Percentiles rank a stretch among this genome's conserved stretches.
These are phyloP conservation scores for Pteronura brasiliensis DNA, from an alignment of 2,113 vertebrate genomes.

Conservation along the genomic window DNA sequence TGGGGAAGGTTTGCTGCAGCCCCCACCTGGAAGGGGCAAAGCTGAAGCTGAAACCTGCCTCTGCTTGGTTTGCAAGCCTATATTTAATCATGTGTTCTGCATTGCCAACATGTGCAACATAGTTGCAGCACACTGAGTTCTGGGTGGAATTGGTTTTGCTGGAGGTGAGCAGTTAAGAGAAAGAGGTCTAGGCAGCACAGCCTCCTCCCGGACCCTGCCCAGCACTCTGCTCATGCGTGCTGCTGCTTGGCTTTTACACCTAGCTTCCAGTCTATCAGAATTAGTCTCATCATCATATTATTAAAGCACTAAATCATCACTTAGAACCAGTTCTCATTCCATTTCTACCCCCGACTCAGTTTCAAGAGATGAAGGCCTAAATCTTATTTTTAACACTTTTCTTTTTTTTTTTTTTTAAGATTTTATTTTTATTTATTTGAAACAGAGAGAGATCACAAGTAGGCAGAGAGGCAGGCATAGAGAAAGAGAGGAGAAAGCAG, in stretches of 20 bases:
- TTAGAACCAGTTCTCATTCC: not conserved
- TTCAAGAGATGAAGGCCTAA: not conserved
- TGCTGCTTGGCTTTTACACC: not conserved
- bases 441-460: too few relatives aligned
- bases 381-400: conserved; percentile 33
- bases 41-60: not conserved
- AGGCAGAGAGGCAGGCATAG: too few relatives aligned
- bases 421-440: too few relatives aligned
- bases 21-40: not conserved
- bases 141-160: not conserved
- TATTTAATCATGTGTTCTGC: not conserved
- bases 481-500: too few relatives aligned
- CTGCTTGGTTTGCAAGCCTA: not conserved
- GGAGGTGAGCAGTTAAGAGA: not conserved
- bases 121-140: not conserved
- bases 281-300: not conserved
- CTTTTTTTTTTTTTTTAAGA: conserved; percentile 38
- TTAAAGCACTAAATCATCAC: not conserved
- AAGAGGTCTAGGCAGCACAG: not conserved
- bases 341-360: not conserved
- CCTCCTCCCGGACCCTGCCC: fast-evolving
- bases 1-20: not conserved
- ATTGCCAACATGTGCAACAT: not conserved
- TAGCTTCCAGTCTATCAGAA: not conserved
- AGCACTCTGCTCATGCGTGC: not conserved